A percentile compares a stretch with the other conserved stretches of the same genome.
Conservation (phyloP, 2,113 vertebrate species). For the Pygathrix nemaeus region DNA sequence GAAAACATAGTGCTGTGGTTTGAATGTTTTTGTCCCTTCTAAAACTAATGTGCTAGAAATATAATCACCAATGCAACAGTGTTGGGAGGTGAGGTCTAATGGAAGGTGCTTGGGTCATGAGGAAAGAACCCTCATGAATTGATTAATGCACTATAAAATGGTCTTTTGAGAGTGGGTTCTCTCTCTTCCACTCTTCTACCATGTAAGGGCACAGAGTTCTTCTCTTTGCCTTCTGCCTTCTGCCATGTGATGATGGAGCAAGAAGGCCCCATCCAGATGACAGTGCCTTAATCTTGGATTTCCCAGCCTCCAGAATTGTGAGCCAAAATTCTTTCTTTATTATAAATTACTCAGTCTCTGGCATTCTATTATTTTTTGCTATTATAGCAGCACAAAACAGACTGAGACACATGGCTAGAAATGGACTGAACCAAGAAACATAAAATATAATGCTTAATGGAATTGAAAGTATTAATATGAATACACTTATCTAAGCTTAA, state of each 20-base stretch:
- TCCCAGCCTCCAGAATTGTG: too few species aligned
- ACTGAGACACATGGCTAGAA: not conserved
- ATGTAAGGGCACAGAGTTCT: not conserved
- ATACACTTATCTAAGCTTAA: too few species aligned
- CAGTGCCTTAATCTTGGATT: too few species aligned
- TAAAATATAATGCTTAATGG: not conserved
- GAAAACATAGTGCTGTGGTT: not conserved
- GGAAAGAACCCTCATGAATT: too few species aligned
- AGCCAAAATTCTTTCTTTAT: too few species aligned
- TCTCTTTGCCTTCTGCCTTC: not conserved
- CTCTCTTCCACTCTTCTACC: not conserved
- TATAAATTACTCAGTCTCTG: too few species aligned
- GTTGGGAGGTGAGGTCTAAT: too few species aligned
- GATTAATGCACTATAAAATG: not conserved
- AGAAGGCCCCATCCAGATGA: too few species aligned
- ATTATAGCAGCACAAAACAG: not conserved
- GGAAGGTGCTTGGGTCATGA: not conserved
- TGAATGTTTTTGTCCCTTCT: too few species aligned
- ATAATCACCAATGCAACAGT: too few species aligned
- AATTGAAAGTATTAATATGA: not conserved
- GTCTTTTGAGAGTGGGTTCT: not conserved
- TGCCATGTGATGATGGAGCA: not conserved
- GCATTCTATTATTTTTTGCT: too few species aligned
- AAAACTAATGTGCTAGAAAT: too few species aligned
- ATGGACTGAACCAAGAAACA: not conserved